Percentiles rank a stretch among this genome's conserved stretches.
Conservation (phyloP, 2,888 invertebrate genomes). For the Microchrysa polita region DNA sequence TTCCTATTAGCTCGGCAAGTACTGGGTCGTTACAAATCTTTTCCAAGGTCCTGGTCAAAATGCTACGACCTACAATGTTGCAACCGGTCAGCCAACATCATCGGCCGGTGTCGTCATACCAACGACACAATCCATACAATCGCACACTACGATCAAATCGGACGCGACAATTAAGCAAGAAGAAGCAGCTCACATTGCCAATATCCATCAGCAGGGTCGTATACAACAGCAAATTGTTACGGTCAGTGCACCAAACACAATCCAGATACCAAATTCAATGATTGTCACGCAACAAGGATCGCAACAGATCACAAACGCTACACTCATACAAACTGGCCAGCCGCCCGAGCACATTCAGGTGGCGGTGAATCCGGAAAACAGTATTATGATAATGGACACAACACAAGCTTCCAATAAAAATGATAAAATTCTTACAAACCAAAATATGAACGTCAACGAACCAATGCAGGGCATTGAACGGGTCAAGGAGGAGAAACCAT, state of each 20-base stretch:
- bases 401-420: slow-evolving; percentile 36
- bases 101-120: slow-evolving; percentile 51
- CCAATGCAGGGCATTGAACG: slow-evolving; percentile 49
- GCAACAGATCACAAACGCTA: slow-evolving; percentile 55
- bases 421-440: slow-evolving; percentile 53
- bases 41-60: slow-evolving; percentile 67
- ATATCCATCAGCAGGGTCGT: slow-evolving; percentile 47
- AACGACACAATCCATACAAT: slow-evolving; percentile 54
- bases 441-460: slow-evolving; percentile 53
- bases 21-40: slow-evolving; percentile 85
- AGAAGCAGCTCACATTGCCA: slow-evolving; percentile 48
- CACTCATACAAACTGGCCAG: slow-evolving; percentile 55
- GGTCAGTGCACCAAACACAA: slow-evolving; percentile 52
- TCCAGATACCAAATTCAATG: slow-evolving; percentile 57
- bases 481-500: slow-evolving; percentile 49
- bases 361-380: slow-evolving; percentile 49
- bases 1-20: slow-evolving; percentile 80
- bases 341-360: slow-evolving; percentile 52
- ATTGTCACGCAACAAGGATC: slow-evolving; percentile 53
- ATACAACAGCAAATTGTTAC: slow-evolving; percentile 46
- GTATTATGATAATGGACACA: slow-evolving; percentile 49
- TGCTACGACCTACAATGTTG: slow-evolving; percentile 53
- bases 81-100: slow-evolving; percentile 54
- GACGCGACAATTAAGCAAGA: slow-evolving; percentile 54
- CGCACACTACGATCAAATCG: slow-evolving; percentile 53